Evolutionary conservation across 2,888 invertebrate genomes (phyloP).

Genomic region (Incurvaria masculella): DNA sequence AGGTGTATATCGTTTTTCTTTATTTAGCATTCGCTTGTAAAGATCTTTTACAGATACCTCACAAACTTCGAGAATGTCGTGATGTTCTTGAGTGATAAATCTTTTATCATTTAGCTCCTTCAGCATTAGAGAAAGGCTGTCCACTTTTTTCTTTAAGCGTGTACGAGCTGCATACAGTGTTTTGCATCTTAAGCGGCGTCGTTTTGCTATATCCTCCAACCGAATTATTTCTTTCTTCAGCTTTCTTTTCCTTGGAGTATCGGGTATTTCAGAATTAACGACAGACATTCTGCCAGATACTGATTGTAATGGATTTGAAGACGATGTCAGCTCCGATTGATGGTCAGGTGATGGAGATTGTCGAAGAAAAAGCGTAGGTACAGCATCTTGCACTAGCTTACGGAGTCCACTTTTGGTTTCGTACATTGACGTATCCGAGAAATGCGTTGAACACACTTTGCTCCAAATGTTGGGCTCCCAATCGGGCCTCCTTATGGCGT

Average conservation of each 20-base stretch:
- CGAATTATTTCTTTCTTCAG: not conserved
- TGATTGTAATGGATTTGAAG: too few relatives aligned
- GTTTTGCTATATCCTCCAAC: not conserved
- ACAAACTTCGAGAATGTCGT: not conserved
- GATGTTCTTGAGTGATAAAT: slow-evolving; percentile 7
- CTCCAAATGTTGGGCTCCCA: slow-evolving; percentile 11
- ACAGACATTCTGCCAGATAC: too few relatives aligned
- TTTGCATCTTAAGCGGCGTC: slow-evolving; percentile 9
- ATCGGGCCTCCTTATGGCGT: slow-evolving; percentile 5
- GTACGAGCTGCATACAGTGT: slow-evolving; percentile 2
- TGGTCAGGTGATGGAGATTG: not conserved
- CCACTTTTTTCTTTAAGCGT: not conserved
- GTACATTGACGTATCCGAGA: slow-evolving; percentile 7
- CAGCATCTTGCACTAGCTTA: slow-evolving; percentile 1
- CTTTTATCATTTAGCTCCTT: slow-evolving; percentile 8
- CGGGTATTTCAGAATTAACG: too few relatives aligned
- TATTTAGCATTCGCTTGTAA: not conserved
- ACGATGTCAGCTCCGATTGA: too few relatives aligned
- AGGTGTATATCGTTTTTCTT: slow-evolving; percentile 3
- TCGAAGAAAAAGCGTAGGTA: not conserved
- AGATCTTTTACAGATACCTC: not conserved
- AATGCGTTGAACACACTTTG: slow-evolving; percentile 11
- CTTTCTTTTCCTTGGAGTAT: not conserved
- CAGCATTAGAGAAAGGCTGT: slow-evolving; percentile 2
- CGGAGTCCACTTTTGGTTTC: slow-evolving; percentile 12